These are phyloP conservation scores for Rattus rattus DNA, from an alignment of 2,113 vertebrate genomes.

Conservation along the genomic window DNA sequence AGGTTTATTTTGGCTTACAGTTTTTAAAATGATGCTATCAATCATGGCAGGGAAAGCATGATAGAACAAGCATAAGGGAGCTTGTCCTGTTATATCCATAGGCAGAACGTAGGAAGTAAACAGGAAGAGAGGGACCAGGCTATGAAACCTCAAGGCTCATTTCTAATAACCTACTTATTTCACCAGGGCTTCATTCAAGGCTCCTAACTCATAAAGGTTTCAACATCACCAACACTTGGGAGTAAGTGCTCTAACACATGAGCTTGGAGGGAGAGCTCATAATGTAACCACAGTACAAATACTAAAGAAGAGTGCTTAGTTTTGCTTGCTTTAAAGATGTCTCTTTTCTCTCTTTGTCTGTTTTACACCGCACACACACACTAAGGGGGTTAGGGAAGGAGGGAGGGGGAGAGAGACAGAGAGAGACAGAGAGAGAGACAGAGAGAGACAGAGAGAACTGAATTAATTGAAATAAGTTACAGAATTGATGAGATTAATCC, in stretches of 20 bases:
- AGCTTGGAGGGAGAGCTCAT: neutral
- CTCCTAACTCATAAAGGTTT: neutral
- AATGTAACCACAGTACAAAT: no score
- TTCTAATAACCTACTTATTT: neutral
- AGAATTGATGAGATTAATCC: neutral
- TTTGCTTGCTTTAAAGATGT: neutral
- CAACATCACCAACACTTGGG: neutral
- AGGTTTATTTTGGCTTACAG: neutral
- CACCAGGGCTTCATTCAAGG: neutral
- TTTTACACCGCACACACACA: neutral
- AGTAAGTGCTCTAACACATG: neutral
- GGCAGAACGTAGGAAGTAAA: neutral
- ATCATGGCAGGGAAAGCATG: neutral
- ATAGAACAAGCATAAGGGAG: neutral
- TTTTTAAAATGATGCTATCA: neutral
- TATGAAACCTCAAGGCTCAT: neutral
- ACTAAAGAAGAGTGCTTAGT: neutral
- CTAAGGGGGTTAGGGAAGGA: accelerated
- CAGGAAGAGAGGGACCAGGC: neutral
- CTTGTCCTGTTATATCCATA: no score
- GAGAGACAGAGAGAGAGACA: neutral
- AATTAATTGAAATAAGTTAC: slow-evolving; percentile 32
- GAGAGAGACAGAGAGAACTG: neutral
- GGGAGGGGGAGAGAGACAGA: neutral
- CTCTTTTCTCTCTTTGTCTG: neutral